Percentiles rank a stretch among this genome's conserved stretches.
Conservation (phyloP, 2,888 invertebrate genomes). For the Rugalucina vietnamica region DNA sequence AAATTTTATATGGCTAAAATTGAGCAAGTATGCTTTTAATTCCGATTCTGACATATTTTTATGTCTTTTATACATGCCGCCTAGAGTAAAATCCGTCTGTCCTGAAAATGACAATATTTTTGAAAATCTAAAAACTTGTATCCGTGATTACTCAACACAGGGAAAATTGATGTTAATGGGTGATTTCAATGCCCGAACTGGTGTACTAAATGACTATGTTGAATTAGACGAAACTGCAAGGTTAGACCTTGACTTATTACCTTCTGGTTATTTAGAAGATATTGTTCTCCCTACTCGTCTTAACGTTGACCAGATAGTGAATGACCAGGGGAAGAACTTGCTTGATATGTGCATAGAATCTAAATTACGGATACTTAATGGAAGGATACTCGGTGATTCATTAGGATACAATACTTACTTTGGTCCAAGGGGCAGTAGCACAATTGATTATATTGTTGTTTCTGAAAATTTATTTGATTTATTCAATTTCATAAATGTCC, state of each 20-base stretch:
- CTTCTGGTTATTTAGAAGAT: neutral
- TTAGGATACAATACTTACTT: neutral
- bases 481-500: neutral
- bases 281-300: neutral
- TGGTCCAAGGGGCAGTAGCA: neutral
- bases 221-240: neutral
- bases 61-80: neutral
- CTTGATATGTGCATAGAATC: neutral
- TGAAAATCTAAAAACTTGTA: neutral
- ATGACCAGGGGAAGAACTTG: neutral
- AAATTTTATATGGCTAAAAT: neutral
- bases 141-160: neutral
- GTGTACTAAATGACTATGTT: neutral
- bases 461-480: neutral
- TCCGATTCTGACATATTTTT: neutral
- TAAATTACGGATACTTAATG: neutral
- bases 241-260: neutral
- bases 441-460: neutral
- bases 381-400: neutral
- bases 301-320: neutral
- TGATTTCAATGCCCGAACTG: neutral
- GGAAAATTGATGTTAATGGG: neutral
- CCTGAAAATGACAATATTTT: neutral
- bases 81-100: neutral
- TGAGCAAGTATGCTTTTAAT: neutral